Evolutionary conservation across 2,113 vertebrate species (phyloP).

Genomic region (Callionymus lyra): DNA sequence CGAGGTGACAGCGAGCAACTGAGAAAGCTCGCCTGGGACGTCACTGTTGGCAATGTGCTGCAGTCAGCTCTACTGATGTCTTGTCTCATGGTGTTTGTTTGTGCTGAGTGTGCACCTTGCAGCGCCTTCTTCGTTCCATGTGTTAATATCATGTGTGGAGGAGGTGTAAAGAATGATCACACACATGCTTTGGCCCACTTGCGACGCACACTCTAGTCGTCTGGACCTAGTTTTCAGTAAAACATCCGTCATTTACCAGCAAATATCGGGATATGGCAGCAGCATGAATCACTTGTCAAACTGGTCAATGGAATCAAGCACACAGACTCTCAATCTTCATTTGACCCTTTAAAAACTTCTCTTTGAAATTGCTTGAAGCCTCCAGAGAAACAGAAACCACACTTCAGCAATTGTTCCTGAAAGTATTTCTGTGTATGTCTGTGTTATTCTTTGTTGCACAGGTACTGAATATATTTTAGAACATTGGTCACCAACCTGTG

Average conservation of each 20-base stretch:
- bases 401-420: no score
- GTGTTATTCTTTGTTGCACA: no score
- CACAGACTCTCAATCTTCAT: no score
- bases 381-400: no score
- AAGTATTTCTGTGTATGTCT: no score
- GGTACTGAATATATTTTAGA: no score
- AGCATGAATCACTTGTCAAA: conserved; percentile 38
- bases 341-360: no score
- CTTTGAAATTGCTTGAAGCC: no score
- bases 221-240: conserved; percentile 29
- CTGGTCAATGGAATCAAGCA: conserved; percentile 19
- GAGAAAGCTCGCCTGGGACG: conserved; percentile 11
- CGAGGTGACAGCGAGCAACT: conserved; percentile 12
- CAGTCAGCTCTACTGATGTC: conserved; percentile 26
- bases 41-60: conserved; percentile 23
- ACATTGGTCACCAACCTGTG: no score
- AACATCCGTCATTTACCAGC: conserved; percentile 20
- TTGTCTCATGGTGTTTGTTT: conserved; percentile 11
- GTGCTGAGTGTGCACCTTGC: conserved; percentile 1
- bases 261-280: conserved; percentile 5
- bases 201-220: not conserved
- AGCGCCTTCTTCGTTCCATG: no score
- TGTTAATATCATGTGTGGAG: no score
- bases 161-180: no score
- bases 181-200: conserved; percentile 34